Evolutionary conservation across 2,797 vertebrate species (phyloP).

Genomic region (Sebastes trivittatus): DNA sequence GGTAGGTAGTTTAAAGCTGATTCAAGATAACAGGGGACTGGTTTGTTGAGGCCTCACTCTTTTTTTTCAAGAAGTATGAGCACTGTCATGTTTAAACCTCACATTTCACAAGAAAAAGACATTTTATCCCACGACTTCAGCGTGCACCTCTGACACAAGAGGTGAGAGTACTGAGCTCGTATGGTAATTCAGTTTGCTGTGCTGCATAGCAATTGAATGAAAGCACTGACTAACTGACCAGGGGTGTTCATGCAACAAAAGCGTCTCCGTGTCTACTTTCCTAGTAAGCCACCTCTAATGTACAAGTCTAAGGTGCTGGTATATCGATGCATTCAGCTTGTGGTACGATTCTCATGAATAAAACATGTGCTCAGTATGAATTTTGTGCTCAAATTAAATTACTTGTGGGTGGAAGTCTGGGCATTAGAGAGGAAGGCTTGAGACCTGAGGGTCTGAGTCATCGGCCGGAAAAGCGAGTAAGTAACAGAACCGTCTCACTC

Average conservation of each 20-base stretch:
- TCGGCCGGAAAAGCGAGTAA: background rate
- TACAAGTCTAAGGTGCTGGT: constrained; percentile 14
- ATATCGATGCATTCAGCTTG: constrained; percentile 29
- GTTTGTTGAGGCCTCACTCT: constrained; percentile 39
- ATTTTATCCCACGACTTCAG: background rate
- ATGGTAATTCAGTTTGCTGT: constrained; percentile 25
- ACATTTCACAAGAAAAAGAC: constrained; percentile 6
- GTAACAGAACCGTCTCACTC: background rate
- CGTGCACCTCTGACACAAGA: constrained; percentile 9
- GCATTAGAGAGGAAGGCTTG: background rate
- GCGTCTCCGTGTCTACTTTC: constrained; percentile 9
- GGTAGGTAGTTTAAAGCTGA: constrained; percentile 43
- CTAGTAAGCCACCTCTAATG: constrained; percentile 21
- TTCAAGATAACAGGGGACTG: constrained; percentile 24
- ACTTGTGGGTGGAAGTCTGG: constrained; percentile 24
- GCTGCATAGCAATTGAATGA: constrained; percentile 50
- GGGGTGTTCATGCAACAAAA: constrained; percentile 33
- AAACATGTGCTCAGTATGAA: constrained; percentile 24
- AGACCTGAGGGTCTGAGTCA: constrained; percentile 3
- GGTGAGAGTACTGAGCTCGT: constrained; percentile 21
- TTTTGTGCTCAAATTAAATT: constrained; percentile 46
- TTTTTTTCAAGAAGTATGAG: constrained; percentile 2
- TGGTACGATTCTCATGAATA: constrained; percentile 30
- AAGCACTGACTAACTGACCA: constrained; percentile 16
- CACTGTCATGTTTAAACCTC: background rate